phyloP scores from a whole-genome alignment of 2,888 invertebrate genomes.

The Hirtodrosophila alboralis region DNA sequence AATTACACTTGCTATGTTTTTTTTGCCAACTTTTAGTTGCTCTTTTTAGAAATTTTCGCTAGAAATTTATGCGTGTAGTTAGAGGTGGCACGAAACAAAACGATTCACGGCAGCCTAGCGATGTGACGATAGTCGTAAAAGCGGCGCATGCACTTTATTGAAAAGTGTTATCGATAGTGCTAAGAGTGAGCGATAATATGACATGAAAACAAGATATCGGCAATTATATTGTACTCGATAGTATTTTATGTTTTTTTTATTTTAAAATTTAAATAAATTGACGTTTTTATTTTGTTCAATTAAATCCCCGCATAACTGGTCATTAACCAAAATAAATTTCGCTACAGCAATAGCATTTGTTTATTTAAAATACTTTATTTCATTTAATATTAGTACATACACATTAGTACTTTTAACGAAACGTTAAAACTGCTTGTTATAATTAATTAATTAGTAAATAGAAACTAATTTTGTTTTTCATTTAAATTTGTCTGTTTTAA shows the following conservation, averaged over 20 bases:
- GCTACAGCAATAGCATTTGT: background rate
- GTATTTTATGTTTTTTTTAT: background rate
- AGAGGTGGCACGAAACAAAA: slow-evolving; percentile 46
- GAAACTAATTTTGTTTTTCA: slow-evolving; percentile 44
- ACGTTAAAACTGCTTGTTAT: slow-evolving; percentile 42
- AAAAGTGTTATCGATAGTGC: slow-evolving; percentile 27
- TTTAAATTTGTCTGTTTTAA: slow-evolving; percentile 34
- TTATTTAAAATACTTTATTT: slow-evolving; percentile 61
- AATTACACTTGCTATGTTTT: slow-evolving; percentile 28
- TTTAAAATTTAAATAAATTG: background rate
- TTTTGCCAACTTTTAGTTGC: slow-evolving; percentile 25
- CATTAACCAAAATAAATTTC: background rate
- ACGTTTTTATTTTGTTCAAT: no score
- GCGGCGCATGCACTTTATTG: slow-evolving; percentile 18
- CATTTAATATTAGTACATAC: slow-evolving; percentile 53
- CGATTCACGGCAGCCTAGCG: slow-evolving; percentile 44
- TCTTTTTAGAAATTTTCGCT: slow-evolving; percentile 46
- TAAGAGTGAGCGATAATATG: background rate
- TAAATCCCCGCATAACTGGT: no score
- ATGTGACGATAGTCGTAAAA: slow-evolving; percentile 21
- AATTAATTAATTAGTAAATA: slow-evolving; percentile 47
- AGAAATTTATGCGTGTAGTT: slow-evolving; percentile 61
- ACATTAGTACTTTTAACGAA: slow-evolving; percentile 49
- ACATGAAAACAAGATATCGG: no score
- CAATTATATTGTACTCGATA: no score